Evolutionary conservation across 2,888 invertebrate genomes (phyloP), one percentile per base, ranked within the genome.

Genomic region (Machimus rusticus): DNA sequence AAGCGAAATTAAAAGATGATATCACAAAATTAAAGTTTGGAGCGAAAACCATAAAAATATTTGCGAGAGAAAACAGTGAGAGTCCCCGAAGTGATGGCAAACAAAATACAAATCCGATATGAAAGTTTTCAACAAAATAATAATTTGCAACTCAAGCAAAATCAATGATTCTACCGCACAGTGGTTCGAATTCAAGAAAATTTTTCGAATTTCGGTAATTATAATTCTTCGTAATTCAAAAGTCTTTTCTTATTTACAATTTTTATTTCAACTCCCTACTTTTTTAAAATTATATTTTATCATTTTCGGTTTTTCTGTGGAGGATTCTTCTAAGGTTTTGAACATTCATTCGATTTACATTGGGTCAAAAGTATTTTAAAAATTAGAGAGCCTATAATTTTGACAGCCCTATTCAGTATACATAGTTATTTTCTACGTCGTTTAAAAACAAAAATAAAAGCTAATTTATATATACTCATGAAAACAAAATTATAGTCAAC

Each of bases 1-100:
- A 86, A 86, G 86, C 86, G 51, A 86, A 86, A 74, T 76, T 51
- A 76, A 86, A 76, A 86, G 46, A 85, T 74, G 39, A 43, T 43
- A 74, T 86, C 66, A 28, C 19, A 84, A 84, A 74, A 43, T 43
- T 5, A 74, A 74, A 43, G 55, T 81, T 51, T 81, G 14, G 34
- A 31, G 55, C 55, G 5, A 66, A 81, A 81, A 81, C 46, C 37
- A 81, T 81, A 81, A 81, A 19, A 79, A 23, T 28, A 43, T 46
- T 79, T 51, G 39, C 37, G 39, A 28, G 23, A 66, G 66, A 66
- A 66, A 66, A 76, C 19, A 34, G 37, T 76, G 28, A 66, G 28
- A 19, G 8, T 19, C 28, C 57, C 66, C 9, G 39, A 8, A 28
- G 23, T 23, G 37, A 76, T 76, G 16, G 37, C 76, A 76, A 76